Conservation (phyloP, 1,140 invertebrate species). For the Piezodorus guildinii region DNA sequence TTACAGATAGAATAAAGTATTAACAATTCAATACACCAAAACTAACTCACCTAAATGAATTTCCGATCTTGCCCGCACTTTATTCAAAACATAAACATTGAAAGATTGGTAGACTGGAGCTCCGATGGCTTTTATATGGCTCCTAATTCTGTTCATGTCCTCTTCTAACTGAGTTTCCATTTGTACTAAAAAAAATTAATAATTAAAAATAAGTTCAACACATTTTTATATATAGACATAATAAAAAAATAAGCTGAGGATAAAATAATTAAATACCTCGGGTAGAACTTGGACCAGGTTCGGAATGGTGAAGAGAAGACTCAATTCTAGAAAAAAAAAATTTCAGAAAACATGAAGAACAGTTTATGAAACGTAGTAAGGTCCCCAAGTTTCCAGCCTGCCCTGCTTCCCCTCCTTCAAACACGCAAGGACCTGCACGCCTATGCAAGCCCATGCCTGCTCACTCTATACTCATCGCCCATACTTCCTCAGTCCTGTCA, state of each 20-base stretch:
- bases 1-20: too few relatives aligned
- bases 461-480: too few relatives aligned
- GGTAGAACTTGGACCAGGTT: neutral
- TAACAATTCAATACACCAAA: too few relatives aligned
- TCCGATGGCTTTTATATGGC: conserved; percentile 56
- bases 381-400: too few relatives aligned
- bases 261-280: neutral
- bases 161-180: conserved; percentile 28
- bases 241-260: neutral
- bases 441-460: too few relatives aligned
- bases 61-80: conserved; percentile 65
- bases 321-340: neutral
- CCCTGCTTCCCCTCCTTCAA: too few relatives aligned
- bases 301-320: neutral
- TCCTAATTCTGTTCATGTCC: conserved; percentile 47
- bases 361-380: too few relatives aligned
- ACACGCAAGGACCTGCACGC: too few relatives aligned
- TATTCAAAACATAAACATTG: conserved; percentile 64
- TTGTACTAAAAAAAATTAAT: conserved; percentile 19
- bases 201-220: neutral
- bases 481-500: too few relatives aligned
- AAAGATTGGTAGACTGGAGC: conserved; percentile 76
- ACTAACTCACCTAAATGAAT: conserved; percentile 54
- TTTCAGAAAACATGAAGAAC: neutral
- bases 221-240: neutral